A percentile compares a stretch with the other conserved stretches of the same genome.
Evolutionary conservation across 2,797 vertebrate genomes (phyloP).

Genomic region (Nannoperca australis): DNA sequence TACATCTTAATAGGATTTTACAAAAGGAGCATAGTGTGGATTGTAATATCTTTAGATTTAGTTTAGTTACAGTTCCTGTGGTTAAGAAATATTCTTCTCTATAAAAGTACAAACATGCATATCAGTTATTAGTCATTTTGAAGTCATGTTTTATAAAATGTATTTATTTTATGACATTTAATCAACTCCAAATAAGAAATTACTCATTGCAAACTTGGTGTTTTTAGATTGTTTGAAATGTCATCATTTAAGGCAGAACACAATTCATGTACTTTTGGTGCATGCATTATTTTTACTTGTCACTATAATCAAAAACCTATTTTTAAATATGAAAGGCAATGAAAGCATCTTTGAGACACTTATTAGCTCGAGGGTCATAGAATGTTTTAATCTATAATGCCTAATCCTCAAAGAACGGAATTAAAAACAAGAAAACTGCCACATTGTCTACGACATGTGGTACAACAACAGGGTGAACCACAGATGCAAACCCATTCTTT

Average conservation of each 20-base stretch:
- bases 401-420: neutral
- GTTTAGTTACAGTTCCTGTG: slow-evolving; percentile 11
- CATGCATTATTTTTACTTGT: neutral
- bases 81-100: slow-evolving; percentile 3
- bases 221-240: neutral
- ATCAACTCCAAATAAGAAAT: neutral
- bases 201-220: neutral
- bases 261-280: neutral
- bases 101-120: neutral
- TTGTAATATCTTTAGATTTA: slow-evolving; percentile 11
- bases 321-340: slow-evolving; percentile 9
- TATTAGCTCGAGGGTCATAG: neutral
- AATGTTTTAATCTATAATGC: neutral
- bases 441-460: neutral
- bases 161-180: neutral
- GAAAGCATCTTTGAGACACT: slow-evolving; percentile 18
- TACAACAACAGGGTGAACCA: neutral
- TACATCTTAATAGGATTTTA: slow-evolving; percentile 39
- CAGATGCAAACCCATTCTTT: neutral
- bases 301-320: slow-evolving; percentile 11
- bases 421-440: neutral
- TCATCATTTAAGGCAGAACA: neutral
- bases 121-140: slow-evolving; percentile 1
- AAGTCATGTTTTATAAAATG: neutral
- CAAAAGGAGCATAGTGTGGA: neutral